Conservation (phyloP, 2,888 invertebrate species). For the Melieria omissa region DNA sequence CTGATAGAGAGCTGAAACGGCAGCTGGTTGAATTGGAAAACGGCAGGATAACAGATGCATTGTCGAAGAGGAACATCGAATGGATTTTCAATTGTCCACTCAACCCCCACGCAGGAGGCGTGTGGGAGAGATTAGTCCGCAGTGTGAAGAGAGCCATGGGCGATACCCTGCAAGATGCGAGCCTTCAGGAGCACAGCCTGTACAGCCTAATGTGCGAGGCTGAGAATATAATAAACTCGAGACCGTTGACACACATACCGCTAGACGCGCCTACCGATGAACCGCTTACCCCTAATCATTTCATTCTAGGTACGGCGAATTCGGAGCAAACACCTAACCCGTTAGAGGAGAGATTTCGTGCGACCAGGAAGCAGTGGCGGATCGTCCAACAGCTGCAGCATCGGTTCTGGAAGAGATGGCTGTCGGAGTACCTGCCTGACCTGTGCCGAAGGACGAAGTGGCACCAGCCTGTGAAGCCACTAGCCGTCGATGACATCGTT, state of each 20-base stretch:
- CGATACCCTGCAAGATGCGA: neutral
- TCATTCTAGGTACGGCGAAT: slow-evolving; percentile 32
- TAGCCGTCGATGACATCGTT: slow-evolving; percentile 33
- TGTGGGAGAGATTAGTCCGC: too few species aligned
- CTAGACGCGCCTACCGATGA: slow-evolving; percentile 27
- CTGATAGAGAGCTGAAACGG: neutral
- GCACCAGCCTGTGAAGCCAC: slow-evolving; percentile 33
- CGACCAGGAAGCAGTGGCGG: slow-evolving; percentile 20
- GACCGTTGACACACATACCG: slow-evolving; percentile 33
- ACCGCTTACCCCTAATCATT: slow-evolving; percentile 38
- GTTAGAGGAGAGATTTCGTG: slow-evolving; percentile 9
- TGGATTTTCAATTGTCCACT: slow-evolving; percentile 43
- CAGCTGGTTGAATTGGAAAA: neutral
- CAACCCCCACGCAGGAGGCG: slow-evolving; percentile 35
- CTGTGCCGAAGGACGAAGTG: slow-evolving; percentile 39
- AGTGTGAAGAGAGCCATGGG: slow-evolving; percentile 32
- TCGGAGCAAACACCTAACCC: slow-evolving; percentile 26
- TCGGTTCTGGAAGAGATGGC: slow-evolving; percentile 28
- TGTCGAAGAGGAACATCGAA: slow-evolving; percentile 37
- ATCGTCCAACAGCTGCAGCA: slow-evolving; percentile 14
- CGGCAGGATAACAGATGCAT: slow-evolving; percentile 8
- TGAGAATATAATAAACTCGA: slow-evolving; percentile 31
- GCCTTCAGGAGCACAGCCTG: too few species aligned
- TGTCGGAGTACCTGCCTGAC: slow-evolving; percentile 38
- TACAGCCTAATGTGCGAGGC: too few species aligned